A percentile compares a stretch with the other conserved stretches of the same genome.
Conservation (phyloP, 2,113 vertebrate species). For the Varanus salvator region DNA sequence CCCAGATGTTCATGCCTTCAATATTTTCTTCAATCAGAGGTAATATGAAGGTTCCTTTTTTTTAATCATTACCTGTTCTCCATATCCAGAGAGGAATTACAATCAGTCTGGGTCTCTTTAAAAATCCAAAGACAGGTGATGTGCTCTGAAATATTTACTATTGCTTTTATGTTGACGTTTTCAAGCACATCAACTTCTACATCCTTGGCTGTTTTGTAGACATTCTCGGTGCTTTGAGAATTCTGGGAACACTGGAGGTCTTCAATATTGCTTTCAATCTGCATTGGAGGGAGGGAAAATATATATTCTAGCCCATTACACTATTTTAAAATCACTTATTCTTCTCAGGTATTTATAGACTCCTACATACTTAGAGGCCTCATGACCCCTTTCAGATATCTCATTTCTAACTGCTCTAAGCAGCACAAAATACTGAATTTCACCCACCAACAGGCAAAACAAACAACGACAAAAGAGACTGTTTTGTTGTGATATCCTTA, state of each 20-base stretch:
- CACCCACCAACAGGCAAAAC: not conserved
- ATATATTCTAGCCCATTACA: not conserved
- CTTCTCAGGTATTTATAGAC: not conserved
- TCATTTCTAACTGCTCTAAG: not conserved
- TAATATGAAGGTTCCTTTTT: not conserved
- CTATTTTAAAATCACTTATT: slow-evolving; percentile 5
- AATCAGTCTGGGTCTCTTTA: slow-evolving; percentile 48
- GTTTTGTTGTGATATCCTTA: rapidly evolving
- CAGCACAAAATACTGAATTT: not conserved
- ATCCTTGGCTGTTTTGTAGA: slow-evolving; percentile 54
- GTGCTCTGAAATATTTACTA: slow-evolving; percentile 64
- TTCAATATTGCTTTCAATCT: slow-evolving; percentile 53
- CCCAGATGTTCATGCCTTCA: not conserved
- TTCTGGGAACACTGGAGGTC: slow-evolving; percentile 63
- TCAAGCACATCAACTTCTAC: slow-evolving; percentile 69
- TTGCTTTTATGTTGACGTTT: slow-evolving; percentile 62
- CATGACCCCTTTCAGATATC: not conserved
- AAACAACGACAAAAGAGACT: not conserved
- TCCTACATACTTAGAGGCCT: not conserved
- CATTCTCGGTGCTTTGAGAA: slow-evolving; percentile 50
- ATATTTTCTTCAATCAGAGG: not conserved
- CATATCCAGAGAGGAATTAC: slow-evolving; percentile 45
- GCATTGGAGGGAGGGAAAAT: slow-evolving; percentile 21
- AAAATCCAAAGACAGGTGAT: slow-evolving; percentile 68
- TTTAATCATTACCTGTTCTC: slow-evolving; percentile 56